These are phyloP conservation scores for Aythya fuligula DNA, from an alignment of 2,797 vertebrate genomes.

Conservation along the genomic window DNA sequence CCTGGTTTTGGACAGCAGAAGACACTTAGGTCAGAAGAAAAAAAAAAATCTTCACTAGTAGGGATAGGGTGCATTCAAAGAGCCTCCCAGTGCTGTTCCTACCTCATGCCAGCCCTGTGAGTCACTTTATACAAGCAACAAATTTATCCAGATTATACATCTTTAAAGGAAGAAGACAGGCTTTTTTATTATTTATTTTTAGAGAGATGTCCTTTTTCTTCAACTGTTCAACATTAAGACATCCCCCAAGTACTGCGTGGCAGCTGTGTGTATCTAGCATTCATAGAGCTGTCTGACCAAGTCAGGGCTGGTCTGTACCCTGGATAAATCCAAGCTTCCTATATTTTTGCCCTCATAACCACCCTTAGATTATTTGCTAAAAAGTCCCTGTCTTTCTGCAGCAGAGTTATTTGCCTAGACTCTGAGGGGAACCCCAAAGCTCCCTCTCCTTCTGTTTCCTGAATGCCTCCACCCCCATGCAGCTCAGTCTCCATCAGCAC, in stretches of 20 bases:
- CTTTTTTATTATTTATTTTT: neutral
- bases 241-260: neutral
- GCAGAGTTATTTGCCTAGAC: neutral
- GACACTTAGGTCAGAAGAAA: neutral
- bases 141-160: neutral
- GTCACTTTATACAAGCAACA: neutral
- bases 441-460: neutral
- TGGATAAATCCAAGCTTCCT: neutral
- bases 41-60: neutral
- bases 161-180: neutral
- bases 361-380: neutral
- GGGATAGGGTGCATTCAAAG: neutral
- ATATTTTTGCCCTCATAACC: slow-evolving; percentile 23
- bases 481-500: neutral
- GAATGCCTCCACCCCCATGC: neutral
- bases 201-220: neutral
- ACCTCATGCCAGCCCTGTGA: neutral
- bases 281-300: neutral
- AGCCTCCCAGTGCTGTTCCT: neutral
- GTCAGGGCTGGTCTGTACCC: neutral
- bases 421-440: neutral
- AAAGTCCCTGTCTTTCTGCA: neutral
- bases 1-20: neutral
- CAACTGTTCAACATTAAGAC: neutral
- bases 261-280: neutral